Conservation (phyloP, 2,888 invertebrate species). For the Drosophila stalkeri region DNA sequence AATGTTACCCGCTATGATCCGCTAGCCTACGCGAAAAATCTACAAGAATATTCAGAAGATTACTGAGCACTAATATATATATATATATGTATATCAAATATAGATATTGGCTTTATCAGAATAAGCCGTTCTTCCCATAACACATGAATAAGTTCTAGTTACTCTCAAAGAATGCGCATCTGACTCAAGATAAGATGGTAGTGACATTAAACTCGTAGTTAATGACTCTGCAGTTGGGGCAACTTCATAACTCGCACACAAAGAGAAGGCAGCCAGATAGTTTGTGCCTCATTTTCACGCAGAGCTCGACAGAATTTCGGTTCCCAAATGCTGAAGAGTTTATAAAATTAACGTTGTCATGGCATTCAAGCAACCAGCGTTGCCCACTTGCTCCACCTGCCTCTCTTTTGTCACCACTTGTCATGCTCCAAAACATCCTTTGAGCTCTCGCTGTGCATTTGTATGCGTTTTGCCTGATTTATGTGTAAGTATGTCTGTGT, state of each 20-base stretch:
- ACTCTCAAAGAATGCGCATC: too few species aligned
- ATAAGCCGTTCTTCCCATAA: too few species aligned
- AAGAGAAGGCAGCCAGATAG: conserved; percentile 28
- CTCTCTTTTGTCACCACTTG: conserved; percentile 36
- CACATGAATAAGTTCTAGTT: too few species aligned
- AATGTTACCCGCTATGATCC: too few species aligned
- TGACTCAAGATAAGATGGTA: too few species aligned
- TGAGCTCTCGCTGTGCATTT: conserved; percentile 66
- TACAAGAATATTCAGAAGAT: too few species aligned
- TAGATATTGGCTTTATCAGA: too few species aligned
- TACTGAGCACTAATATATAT: too few species aligned
- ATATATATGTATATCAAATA: too few species aligned
- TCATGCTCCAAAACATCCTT: conserved; percentile 65
- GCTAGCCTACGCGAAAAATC: too few species aligned
- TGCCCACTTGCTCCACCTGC: conserved; percentile 10
- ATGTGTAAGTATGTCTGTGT: conserved; percentile 53
- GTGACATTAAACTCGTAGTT: conserved; percentile 23
- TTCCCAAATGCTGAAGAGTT: conserved; percentile 66
- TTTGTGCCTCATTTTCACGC: conserved; percentile 27
- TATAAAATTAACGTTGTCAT: conserved; percentile 82
- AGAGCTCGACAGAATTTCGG: conserved; percentile 20
- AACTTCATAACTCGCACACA: conserved; percentile 50
- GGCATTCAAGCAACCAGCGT: conserved; percentile 55
- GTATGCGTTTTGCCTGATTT: conserved; percentile 63
- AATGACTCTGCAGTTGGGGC: conserved; percentile 30